Evolutionary conservation across 2,797 vertebrate species (phyloP), one percentile per base, ranked within the genome.

Genomic region (Merluccius polli): DNA sequence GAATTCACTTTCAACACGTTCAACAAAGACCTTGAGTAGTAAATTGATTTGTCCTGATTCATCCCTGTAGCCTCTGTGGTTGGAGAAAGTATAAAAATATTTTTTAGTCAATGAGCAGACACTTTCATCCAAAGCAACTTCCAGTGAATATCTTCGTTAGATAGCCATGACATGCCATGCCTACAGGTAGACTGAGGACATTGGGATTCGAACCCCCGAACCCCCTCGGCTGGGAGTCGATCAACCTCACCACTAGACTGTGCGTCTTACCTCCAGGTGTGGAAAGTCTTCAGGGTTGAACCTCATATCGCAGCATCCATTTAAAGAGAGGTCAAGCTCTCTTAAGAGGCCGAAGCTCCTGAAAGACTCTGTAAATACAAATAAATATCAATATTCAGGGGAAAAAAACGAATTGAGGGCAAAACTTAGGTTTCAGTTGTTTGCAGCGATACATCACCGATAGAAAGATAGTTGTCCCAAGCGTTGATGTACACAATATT

Each of bases 251-350:
- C 59, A 27, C 59, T 10, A 27, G 59, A 27, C 24, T 24, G 6
- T 4, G 72, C 29, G 65, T 80, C 89, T 92, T 91, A 96, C 96
- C 91, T 96, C 82, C 33, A 98, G 90, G 78, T 86, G 84, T 63
- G 92, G 93, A 83, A 97, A 96, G 73, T 94, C 92, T 75, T 87
- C 90, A 44, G 88, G 77, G 3, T 87, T 82, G 83, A 96, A 82
- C 0, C 79, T 84, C 82, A 97, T 75, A 65, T 85, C 90, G 82
- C 84, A 79, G 70, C 97, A 89, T 32, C 92, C 68, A 0, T 96
- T 97, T 79, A 96, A 78, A 24, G 94, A 89, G 2, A 97, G 92
- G 71, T 94, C 94, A 74, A 97, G 86, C 84, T 96, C 92, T 77
- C 90, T 89, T 76, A 98, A 84, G 69, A 83, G 89, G 75, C 87